Evolutionary conservation across 2,113 vertebrate genomes (phyloP).

Genomic region (Ibidorhyncha struthersii): DNA sequence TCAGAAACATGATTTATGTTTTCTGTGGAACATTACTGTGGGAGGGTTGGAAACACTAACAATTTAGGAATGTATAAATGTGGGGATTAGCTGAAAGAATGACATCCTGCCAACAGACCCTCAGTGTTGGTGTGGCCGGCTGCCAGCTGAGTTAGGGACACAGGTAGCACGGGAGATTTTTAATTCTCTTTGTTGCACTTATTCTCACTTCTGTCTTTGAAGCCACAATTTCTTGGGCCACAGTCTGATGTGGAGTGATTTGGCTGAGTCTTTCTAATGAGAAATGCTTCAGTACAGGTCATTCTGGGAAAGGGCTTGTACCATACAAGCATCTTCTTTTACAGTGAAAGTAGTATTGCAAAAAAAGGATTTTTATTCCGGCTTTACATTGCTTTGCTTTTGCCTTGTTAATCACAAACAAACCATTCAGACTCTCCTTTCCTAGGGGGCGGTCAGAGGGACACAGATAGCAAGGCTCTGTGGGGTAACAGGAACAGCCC

Average conservation of each 20-base stretch:
- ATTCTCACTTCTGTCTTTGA: background rate
- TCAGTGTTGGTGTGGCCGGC: too few relatives aligned
- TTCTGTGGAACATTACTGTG: background rate
- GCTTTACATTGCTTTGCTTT: background rate
- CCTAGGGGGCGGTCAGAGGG: background rate
- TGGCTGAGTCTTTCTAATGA: background rate
- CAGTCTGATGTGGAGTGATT: background rate
- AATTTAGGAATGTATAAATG: background rate
- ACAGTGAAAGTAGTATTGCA: background rate
- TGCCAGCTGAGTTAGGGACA: background rate
- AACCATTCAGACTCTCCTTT: background rate
- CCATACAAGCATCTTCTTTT: background rate
- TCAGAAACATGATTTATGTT: background rate
- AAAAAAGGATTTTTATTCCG: background rate
- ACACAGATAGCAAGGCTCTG: background rate
- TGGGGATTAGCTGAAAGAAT: background rate
- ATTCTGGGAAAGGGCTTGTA: background rate
- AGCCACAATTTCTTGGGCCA: background rate
- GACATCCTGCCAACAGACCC: fast-evolving
- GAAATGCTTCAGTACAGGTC: background rate
- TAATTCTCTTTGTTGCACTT: background rate
- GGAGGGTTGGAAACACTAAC: background rate
- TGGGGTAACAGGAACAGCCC: background rate
- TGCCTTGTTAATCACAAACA: background rate
- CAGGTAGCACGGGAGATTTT: background rate